A percentile compares a stretch with the other conserved stretches of the same genome.
Conservation (phyloP, 1,140 invertebrate species). For the Oedothorax gibbosus region DNA sequence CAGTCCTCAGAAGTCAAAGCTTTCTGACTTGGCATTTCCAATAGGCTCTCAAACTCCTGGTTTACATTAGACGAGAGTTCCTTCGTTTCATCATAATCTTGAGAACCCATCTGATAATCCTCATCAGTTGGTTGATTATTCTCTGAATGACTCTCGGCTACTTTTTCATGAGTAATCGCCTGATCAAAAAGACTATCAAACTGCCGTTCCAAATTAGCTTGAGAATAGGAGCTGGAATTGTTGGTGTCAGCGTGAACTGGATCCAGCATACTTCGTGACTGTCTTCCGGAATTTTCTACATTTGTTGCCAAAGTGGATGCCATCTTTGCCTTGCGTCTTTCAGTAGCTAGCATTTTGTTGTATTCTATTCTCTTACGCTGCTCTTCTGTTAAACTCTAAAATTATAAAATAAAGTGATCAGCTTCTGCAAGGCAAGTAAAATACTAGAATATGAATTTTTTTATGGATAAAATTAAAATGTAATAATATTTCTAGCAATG, state of each 20-base stretch:
- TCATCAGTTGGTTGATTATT: not conserved
- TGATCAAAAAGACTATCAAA: slow-evolving; percentile 10
- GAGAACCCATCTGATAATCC: no score
- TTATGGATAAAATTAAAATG: no score
- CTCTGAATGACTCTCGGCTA: no score
- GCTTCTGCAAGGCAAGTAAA: no score
- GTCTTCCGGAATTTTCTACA: not conserved
- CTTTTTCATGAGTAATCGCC: not conserved
- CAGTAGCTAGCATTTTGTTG: slow-evolving; percentile 38
- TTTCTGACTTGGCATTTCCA: not conserved
- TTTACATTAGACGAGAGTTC: not conserved
- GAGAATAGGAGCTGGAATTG: not conserved
- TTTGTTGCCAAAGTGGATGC: not conserved
- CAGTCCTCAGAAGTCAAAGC: no score
- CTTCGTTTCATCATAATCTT: no score
- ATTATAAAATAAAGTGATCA: not conserved
- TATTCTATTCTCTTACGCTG: slow-evolving; percentile 44
- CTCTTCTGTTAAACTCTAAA: slow-evolving; percentile 47
- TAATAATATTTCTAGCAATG: no score
- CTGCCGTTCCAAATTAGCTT: not conserved
- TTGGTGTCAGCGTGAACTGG: not conserved
- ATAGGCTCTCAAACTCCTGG: not conserved
- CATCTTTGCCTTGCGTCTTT: slow-evolving; percentile 29
- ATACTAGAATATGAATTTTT: no score
- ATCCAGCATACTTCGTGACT: not conserved